These are phyloP conservation scores for Proterorhinus semilunaris DNA, from an alignment of 2,113 vertebrate genomes.

Conservation along the genomic window DNA sequence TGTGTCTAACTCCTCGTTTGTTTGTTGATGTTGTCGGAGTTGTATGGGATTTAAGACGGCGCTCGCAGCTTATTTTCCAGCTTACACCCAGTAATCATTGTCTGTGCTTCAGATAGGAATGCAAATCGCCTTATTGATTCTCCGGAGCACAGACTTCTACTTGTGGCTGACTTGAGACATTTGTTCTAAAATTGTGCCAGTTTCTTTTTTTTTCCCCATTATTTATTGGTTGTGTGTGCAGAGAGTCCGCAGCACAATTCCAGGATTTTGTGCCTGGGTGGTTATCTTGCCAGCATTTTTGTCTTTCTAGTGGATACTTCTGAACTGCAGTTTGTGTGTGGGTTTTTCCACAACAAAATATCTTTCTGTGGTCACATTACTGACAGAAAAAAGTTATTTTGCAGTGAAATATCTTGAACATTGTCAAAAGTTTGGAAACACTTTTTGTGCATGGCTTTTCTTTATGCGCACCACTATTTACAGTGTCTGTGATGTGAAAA, in stretches of 20 bases:
- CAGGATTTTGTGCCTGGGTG: not conserved
- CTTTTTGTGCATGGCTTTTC: too few species aligned
- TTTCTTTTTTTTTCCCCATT: not conserved
- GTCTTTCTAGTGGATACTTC: too few species aligned
- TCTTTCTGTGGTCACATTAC: too few species aligned
- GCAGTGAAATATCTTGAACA: too few species aligned
- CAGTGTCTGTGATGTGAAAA: too few species aligned
- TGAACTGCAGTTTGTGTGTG: too few species aligned
- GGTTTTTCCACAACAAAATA: too few species aligned
- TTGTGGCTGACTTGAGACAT: not conserved
- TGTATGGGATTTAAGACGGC: not conserved
- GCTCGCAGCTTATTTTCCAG: not conserved
- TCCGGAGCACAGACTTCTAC: not conserved
- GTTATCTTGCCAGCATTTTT: too few species aligned
- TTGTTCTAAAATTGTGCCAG: not conserved
- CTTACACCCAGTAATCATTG: not conserved
- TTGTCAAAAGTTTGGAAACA: too few species aligned
- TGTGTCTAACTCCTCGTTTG: constrained; percentile 4
- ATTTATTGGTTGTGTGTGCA: not conserved
- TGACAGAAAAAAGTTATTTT: too few species aligned
- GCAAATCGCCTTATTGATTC: not conserved
- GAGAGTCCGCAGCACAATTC: not conserved
- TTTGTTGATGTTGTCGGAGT: constrained; percentile 6
- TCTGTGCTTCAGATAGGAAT: not conserved
- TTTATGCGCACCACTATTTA: too few species aligned